These are phyloP conservation scores for Apodemia duryi DNA, from an alignment of 2,888 invertebrate genomes.

Conservation along the genomic window DNA sequence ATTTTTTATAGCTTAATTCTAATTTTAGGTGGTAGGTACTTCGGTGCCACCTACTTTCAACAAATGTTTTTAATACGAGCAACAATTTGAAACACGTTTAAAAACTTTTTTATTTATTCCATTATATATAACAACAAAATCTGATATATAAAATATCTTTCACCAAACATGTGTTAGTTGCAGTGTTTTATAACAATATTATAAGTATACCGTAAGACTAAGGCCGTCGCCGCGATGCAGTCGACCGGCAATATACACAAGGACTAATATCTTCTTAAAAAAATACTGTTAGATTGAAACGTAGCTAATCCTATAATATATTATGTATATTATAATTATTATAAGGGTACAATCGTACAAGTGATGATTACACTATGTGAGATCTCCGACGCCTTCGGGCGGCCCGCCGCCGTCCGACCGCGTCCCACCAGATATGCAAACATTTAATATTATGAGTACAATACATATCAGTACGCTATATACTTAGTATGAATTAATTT, in stretches of 20 bases:
- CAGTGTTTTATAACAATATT: constrained; percentile 72
- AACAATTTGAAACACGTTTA: no score
- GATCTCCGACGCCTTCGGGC: constrained; percentile 74
- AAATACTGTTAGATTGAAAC: constrained; percentile 80
- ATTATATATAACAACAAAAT: no score
- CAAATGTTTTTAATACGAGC: no score
- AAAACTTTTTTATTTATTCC: no score
- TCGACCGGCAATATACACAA: constrained; percentile 71
- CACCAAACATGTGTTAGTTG: no score
- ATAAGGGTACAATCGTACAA: constrained; percentile 74
- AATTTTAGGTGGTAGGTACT: no score
- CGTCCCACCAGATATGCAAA: constrained; percentile 75
- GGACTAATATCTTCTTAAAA: constrained; percentile 80
- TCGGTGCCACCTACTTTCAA: no score
- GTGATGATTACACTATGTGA: constrained; percentile 74
- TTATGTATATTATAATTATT: constrained; percentile 71
- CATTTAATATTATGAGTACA: constrained; percentile 53
- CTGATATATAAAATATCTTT: no score
- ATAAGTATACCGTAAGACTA: constrained; percentile 74
- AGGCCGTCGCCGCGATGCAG: constrained; percentile 59
- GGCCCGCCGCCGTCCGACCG: constrained; percentile 63
- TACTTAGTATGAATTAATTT: constrained; percentile 66
- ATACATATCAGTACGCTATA: constrained; percentile 67
- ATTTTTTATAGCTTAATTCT: no score
- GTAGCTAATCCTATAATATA: constrained; percentile 71